Conservation (phyloP, 2,888 invertebrate genomes). For the Aleiodes leptofemur region DNA sequence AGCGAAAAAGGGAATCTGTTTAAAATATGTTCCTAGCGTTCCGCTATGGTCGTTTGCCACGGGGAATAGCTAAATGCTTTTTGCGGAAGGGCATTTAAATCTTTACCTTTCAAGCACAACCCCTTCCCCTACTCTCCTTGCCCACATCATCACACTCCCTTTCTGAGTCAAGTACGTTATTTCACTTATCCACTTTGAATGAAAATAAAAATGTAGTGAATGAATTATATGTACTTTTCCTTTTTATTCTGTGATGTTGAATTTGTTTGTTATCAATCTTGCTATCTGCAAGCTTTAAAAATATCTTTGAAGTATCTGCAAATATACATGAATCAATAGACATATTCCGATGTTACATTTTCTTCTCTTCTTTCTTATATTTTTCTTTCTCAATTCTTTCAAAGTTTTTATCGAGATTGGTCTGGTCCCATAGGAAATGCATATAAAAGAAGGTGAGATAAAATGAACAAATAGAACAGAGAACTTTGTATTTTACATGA, state of each 20-base stretch:
- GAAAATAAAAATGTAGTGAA: conserved; percentile 18
- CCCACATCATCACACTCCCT: conserved; percentile 40
- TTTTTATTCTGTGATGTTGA: conserved; percentile 49
- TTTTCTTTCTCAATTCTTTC: conserved; percentile 52
- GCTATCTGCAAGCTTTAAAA: conserved; percentile 52
- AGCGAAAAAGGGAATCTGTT: conserved; percentile 73
- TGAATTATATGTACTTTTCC: conserved; percentile 38
- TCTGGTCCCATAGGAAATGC: conserved; percentile 68
- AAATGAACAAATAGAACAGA: no score
- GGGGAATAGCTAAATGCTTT: conserved; percentile 76
- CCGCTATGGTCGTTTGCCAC: conserved; percentile 75
- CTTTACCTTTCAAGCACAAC: conserved; percentile 68
- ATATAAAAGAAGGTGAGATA: conserved; percentile 5
- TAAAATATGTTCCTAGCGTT: conserved; percentile 73
- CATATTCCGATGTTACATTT: conserved; percentile 52
- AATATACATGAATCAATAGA: conserved; percentile 68
- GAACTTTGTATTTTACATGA: no score
- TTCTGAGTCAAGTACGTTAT: conserved; percentile 41
- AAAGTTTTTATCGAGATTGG: conserved; percentile 68
- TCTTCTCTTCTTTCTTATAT: conserved; percentile 42
- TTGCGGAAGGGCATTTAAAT: conserved; percentile 75
- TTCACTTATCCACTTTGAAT: conserved; percentile 39
- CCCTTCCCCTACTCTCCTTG: conserved; percentile 51
- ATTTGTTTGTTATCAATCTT: conserved; percentile 67
- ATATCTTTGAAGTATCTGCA: conserved; percentile 70